Conservation (phyloP, 2,113 vertebrate genomes). For the Ameiurus melas region DNA sequence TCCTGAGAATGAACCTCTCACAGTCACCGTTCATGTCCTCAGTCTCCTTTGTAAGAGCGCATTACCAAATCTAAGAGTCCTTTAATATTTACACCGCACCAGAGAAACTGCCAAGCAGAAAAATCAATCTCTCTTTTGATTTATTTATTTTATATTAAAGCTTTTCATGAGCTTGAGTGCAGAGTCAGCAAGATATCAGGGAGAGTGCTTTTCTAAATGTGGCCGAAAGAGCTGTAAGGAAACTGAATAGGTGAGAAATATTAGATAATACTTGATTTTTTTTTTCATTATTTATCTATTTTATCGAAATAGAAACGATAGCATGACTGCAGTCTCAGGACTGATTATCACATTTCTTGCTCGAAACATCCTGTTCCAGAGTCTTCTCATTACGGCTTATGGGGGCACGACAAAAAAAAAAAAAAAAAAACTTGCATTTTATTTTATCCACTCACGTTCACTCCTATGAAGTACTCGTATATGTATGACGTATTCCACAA, state of each 20-base stretch:
- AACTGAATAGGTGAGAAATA: slow-evolving; percentile 59
- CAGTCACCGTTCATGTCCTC: not conserved
- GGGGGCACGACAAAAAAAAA: not conserved
- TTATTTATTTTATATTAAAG: slow-evolving; percentile 72
- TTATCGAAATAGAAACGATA: not conserved
- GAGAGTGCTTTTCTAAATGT: slow-evolving; percentile 52
- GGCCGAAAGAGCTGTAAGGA: slow-evolving; percentile 52
- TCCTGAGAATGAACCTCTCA: not conserved
- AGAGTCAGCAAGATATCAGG: slow-evolving; percentile 61
- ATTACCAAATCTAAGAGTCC: slow-evolving; percentile 34
- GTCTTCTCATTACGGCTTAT: too few relatives aligned
- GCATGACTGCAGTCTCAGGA: not conserved
- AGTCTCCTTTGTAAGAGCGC: slow-evolving; percentile 50
- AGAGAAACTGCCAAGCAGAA: slow-evolving; percentile 64
- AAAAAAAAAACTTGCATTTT: not conserved
- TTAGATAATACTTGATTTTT: slow-evolving; percentile 48
- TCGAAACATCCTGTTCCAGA: not conserved
- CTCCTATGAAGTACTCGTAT: not conserved
- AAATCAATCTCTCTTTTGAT: slow-evolving; percentile 70
- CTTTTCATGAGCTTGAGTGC: slow-evolving; percentile 69
- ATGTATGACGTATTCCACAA: not conserved
- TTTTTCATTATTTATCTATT: not conserved
- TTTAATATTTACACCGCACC: slow-evolving; percentile 65
- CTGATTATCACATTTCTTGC: not conserved
- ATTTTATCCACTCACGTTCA: not conserved